phyloP scores from a whole-genome alignment of 2,797 vertebrate genomes.

The Delichon dasypus region DNA sequence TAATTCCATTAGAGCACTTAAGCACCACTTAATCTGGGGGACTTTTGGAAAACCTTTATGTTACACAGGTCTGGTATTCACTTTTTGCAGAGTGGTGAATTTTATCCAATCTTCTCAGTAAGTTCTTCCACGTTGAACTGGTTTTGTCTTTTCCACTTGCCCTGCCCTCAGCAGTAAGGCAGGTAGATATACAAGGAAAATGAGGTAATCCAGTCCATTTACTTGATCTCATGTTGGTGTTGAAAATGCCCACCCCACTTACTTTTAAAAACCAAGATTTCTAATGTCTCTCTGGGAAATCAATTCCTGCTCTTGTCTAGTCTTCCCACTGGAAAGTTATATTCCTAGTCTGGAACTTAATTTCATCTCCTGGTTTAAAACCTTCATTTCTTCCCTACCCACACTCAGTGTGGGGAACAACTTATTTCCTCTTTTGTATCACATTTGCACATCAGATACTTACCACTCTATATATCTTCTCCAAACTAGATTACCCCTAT shows the following conservation, averaged over 20 bases:
- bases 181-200: neutral
- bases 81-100: neutral
- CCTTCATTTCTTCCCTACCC: neutral
- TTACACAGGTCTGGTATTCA: neutral
- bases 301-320: neutral
- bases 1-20: neutral
- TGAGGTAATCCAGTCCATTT: neutral
- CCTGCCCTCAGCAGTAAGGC: neutral
- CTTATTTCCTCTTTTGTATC: neutral
- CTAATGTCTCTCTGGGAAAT: neutral
- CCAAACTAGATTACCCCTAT: neutral
- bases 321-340: neutral
- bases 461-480: neutral
- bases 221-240: neutral
- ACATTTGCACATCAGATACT: neutral
- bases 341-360: neutral
- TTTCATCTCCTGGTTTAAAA: neutral
- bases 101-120: neutral
- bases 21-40: neutral
- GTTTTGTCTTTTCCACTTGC: neutral
- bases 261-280: neutral
- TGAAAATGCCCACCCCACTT: neutral
- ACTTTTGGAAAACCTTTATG: neutral
- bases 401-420: neutral
- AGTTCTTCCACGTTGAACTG: neutral